Conservation (phyloP, 2,888 invertebrate genomes). For the Brachyptera putata region DNA sequence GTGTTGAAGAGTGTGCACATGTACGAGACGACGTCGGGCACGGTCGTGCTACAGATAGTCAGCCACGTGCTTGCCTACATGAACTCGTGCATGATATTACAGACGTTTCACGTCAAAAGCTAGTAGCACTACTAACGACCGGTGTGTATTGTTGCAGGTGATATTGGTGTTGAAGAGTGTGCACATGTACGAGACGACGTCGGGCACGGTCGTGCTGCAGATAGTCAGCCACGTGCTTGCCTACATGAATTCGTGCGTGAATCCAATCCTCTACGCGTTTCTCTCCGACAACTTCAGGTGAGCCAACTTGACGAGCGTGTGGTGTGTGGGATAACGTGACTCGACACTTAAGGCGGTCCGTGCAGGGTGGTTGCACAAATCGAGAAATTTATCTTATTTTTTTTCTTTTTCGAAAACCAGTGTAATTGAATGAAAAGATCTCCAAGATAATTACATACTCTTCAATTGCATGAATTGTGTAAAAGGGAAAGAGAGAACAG, state of each 20-base stretch:
- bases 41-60: constrained; percentile 71
- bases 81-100: constrained; percentile 93
- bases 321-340: no score
- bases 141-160: constrained; percentile 55
- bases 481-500: no score
- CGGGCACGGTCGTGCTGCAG: constrained; percentile 66
- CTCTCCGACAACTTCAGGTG: constrained; percentile 85
- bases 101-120: no score
- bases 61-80: constrained; percentile 83
- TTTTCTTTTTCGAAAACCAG: no score
- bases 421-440: no score
- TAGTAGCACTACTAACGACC: no score
- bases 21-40: constrained; percentile 62
- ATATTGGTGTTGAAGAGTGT: constrained; percentile 74
- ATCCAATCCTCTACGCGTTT: constrained; percentile 91
- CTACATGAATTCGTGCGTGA: constrained; percentile 92
- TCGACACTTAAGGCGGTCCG: no score
- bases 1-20: constrained; percentile 69
- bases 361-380: no score
- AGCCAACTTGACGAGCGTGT: no score
- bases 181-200: constrained; percentile 62
- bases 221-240: constrained; percentile 77
- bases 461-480: no score
- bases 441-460: no score
- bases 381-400: no score